A percentile compares a stretch with the other conserved stretches of the same genome.
phyloP scores from a whole-genome alignment of 2,797 vertebrate genomes.

The Schizopygopsis pylzovi region DNA sequence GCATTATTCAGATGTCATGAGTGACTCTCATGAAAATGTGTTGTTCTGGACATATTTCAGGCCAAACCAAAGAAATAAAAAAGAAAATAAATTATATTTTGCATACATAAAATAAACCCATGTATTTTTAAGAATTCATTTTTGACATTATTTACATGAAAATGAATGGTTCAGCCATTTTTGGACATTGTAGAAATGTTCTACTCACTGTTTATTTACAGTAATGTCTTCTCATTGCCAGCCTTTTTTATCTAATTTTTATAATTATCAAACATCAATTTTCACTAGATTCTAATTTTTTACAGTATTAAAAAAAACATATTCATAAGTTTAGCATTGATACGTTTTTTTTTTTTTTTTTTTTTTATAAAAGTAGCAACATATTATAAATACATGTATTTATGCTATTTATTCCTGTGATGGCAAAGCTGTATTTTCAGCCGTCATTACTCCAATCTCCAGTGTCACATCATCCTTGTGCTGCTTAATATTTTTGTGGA shows the following conservation, averaged over 20 bases:
- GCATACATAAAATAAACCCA: background rate
- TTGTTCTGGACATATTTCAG: background rate
- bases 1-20: slow-evolving; percentile 62
- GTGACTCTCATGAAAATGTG: slow-evolving; percentile 67
- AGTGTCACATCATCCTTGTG: too few species aligned
- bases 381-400: background rate
- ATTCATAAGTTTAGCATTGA: too few species aligned
- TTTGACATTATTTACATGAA: background rate
- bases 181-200: background rate
- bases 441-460: background rate
- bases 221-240: background rate
- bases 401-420: background rate
- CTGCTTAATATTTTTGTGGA: background rate
- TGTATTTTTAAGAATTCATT: background rate
- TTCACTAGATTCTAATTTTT: background rate
- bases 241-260: background rate
- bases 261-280: background rate
- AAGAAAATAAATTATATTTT: background rate
- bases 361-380: background rate
- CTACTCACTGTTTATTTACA: background rate
- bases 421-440: background rate
- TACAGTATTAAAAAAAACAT: background rate
- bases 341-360: too few species aligned
- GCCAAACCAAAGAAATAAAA: background rate
- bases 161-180: background rate